Conservation (phyloP, 2,113 vertebrate genomes). For the Chloropsis hardwickii region DNA sequence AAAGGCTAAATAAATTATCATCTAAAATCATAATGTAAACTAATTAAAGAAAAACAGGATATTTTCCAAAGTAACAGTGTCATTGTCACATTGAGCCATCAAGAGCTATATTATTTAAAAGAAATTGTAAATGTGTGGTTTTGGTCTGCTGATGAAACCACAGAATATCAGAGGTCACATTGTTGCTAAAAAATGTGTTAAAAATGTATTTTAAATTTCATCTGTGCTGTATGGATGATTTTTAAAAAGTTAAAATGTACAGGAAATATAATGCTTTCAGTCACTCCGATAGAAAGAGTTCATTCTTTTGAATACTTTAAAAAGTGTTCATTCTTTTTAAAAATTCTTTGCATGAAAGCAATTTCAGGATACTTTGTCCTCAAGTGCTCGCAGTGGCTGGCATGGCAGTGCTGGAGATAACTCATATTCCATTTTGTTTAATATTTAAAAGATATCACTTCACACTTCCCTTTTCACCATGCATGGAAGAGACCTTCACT, state of each 20-base stretch:
- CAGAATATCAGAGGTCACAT: neutral
- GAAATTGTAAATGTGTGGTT: neutral
- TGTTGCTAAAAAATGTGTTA: neutral
- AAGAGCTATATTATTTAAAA: neutral
- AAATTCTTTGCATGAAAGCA: neutral
- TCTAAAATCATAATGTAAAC: neutral
- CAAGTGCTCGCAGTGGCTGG: accelerated
- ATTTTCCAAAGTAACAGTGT: neutral
- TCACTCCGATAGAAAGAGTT: neutral
- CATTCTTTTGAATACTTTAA: neutral
- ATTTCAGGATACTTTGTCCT: neutral
- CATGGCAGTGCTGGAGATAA: neutral
- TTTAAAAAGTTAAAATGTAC: neutral
- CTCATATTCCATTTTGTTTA: neutral
- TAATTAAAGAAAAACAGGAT: neutral
- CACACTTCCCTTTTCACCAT: neutral
- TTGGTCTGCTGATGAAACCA: neutral
- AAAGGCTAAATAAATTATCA: neutral
- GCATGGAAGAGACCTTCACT: neutral
- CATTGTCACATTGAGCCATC: neutral
- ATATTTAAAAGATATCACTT: neutral
- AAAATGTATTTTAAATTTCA: neutral
- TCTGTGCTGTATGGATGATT: neutral
- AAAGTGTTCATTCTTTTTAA: neutral
- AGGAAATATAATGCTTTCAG: neutral